phyloP scores from a whole-genome alignment of 1,140 invertebrate species.

The Ceratitis capitata region DNA sequence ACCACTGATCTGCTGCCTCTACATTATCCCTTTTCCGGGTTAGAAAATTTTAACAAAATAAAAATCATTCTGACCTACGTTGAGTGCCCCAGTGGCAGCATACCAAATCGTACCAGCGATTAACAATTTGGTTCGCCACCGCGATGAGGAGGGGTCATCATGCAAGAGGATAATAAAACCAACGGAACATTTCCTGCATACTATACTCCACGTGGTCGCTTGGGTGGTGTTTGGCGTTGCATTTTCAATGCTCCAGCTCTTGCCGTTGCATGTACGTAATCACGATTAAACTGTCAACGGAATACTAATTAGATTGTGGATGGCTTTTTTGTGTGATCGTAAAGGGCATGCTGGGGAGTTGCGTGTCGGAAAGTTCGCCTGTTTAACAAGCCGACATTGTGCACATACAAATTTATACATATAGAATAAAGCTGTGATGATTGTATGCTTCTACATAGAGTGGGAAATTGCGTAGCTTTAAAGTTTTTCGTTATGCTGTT shows the following conservation, averaged over 20 bases:
- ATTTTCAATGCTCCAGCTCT: slow-evolving; percentile 13
- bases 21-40: background rate
- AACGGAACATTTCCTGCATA: background rate
- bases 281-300: slow-evolving; percentile 43
- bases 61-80: background rate
- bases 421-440: background rate
- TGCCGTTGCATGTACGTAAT: slow-evolving; percentile 21
- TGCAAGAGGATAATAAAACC: background rate
- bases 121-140: background rate
- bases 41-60: background rate
- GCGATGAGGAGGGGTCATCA: no score
- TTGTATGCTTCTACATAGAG: background rate
- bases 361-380: background rate
- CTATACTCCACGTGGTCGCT: background rate
- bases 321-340: background rate
- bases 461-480: background rate
- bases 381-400: background rate
- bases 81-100: background rate
- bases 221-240: background rate
- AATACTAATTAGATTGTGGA: slow-evolving; percentile 42
- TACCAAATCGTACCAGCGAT: background rate
- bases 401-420: background rate
- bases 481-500: background rate
- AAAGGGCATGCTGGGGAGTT: background rate
- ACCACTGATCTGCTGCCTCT: background rate